Percentiles rank a stretch among this genome's conserved stretches.
phyloP scores from a whole-genome alignment of 1,140 invertebrate genomes.

The Formica selysi region DNA sequence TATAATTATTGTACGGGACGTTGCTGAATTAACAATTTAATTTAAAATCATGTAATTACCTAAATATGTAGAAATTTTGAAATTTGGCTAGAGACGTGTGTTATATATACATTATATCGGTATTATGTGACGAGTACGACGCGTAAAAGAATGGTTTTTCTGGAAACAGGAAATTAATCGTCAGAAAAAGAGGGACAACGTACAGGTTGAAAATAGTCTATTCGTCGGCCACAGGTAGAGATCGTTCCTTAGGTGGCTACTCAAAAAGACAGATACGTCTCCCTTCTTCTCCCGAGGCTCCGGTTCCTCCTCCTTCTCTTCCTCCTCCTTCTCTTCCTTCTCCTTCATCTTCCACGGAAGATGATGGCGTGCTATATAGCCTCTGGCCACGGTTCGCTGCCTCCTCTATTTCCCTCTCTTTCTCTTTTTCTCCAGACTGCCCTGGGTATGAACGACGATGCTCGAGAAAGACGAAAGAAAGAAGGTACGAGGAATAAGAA shows the following conservation, averaged over 20 bases:
- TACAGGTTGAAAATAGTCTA: slow-evolving; percentile 58
- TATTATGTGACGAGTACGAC: not conserved
- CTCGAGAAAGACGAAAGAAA: slow-evolving; percentile 44
- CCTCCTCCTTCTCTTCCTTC: slow-evolving; percentile 26
- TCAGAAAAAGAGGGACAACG: slow-evolving; percentile 46
- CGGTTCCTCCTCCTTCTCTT: slow-evolving; percentile 51
- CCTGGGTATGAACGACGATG: slow-evolving; percentile 48
- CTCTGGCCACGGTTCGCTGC: slow-evolving; percentile 68
- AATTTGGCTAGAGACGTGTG: not conserved
- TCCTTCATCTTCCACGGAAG: slow-evolving; percentile 61
- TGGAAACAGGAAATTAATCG: slow-evolving; percentile 58
- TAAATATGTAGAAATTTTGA: not conserved
- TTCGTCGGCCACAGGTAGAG: slow-evolving; percentile 34
- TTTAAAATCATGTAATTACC: not conserved
- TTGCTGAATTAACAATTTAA: not conserved
- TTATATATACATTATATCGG: not conserved
- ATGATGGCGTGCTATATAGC: slow-evolving; percentile 72
- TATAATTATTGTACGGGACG: not conserved
- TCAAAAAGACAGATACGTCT: slow-evolving; percentile 72
- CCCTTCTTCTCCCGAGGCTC: slow-evolving; percentile 36
- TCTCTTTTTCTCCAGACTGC: slow-evolving; percentile 57
- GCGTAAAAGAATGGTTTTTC: not conserved
- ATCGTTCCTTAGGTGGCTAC: slow-evolving; percentile 65
- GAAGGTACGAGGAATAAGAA: slow-evolving; percentile 38
- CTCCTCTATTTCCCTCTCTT: slow-evolving; percentile 56